A percentile compares a stretch with the other conserved stretches of the same genome.
Evolutionary conservation across 2,797 vertebrate genomes (phyloP).

Genomic region (Tragelaphus oryx): DNA sequence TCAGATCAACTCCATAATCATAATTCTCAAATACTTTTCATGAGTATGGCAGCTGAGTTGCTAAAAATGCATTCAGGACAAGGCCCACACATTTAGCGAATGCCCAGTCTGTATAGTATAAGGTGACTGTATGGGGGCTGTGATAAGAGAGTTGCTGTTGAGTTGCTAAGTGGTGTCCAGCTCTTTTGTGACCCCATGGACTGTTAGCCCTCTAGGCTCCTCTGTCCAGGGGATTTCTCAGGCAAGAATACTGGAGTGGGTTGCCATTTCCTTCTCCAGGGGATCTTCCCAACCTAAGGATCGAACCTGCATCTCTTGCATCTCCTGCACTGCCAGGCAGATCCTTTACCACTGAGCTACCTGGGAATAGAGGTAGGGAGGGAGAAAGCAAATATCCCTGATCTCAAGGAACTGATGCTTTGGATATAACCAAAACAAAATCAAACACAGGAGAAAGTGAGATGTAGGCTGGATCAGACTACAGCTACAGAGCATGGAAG

Average conservation of each 20-base stretch:
- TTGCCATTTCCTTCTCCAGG: background rate
- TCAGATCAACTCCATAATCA: background rate
- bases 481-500: background rate
- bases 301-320: rapidly evolving
- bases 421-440: background rate
- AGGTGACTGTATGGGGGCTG: background rate
- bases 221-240: background rate
- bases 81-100: background rate
- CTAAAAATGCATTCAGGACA: background rate
- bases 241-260: background rate
- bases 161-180: background rate
- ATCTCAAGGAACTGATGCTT: background rate
- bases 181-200: background rate
- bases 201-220: background rate
- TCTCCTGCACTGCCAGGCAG: background rate
- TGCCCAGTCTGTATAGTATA: background rate
- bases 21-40: conserved; percentile 32
- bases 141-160: background rate
- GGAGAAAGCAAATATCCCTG: background rate
- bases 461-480: background rate
- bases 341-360: background rate
- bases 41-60: background rate
- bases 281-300: background rate
- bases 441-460: background rate
- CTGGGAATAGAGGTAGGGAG: background rate